Base-by-base conservation (phyloP, 2,888 invertebrate genomes). In the Tenthredo mesomela region DNA sequence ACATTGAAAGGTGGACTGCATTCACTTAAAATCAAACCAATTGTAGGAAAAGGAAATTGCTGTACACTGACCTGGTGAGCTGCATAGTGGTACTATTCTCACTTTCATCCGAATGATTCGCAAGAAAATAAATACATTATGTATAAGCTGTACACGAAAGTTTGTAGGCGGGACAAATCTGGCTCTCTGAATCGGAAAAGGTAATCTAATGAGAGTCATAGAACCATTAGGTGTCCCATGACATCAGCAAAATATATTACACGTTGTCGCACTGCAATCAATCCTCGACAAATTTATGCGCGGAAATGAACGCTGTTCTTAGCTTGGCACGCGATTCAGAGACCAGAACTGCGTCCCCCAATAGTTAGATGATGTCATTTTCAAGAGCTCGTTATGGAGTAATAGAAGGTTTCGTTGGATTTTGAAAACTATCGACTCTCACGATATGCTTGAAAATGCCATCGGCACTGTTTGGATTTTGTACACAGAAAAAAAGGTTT, bases 71-170 rank as follows among this genome's bases (percentile, higher is more conserved):
- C 73, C 40, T 29, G 73, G 21, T 15, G n/a, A 47, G n/a, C 77
- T 29, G 73, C 40, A 43, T 73, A 47, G 40, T 61, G 6, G 40
- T 61, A 61, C 37, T 61, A 61, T 80, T 80, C 40, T 80, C 80
- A 80, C 80, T 80, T 61, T 58, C 61, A 80, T 61, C 40, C 15
- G 58, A 58, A 80, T 80, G 61, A 80, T 80, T 61, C 15, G 80
- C 80, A 40, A 61, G 61, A 80, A 80, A 37, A 80, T 80, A n/a
- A 80, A 80, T 80, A 21, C 33, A 80, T 80, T 80, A 80, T 80
- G 33, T 40, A 80, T 80, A 25, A 80, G 61, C 43, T 40, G 71
- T 43, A 73, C 43, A 43, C 40, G 43, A 43, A 43, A 43, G 40
- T 73, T n/a, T 2, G 18, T 40, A 43, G n/a, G 43, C 71, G 37